Evolutionary conservation across 2,888 invertebrate genomes (phyloP), one percentile per base, ranked within the genome.

Genomic region (Chironomus riparius): DNA sequence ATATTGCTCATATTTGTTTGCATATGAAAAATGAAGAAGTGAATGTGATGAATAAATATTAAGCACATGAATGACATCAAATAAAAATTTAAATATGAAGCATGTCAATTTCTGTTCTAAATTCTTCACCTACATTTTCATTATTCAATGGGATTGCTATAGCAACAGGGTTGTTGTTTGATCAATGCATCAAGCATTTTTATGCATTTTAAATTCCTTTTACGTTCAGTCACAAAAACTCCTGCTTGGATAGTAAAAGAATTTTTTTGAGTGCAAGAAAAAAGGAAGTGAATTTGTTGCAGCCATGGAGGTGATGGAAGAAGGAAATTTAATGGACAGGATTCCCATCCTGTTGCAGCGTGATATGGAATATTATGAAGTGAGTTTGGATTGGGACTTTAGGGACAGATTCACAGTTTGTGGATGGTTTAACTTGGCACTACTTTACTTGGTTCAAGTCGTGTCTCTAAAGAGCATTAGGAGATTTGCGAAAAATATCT

Each of bases 281-380:
- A n/a, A 5, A 56, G 4, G 21, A 76, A 72, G 77, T 72, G 71
- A 68, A 47, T 13, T 21, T 6, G 2, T 65, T 21, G 13, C 21
- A 65, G 79, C 81, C 77, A 93, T 93, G 93, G 93, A 93, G 85
- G 91, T 94, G 65, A 93, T 94, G 86, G 93, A 94, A 88, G 93
- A 94, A 87, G 93, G 93, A 18, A 93, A 93, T 87, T 88, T 94
- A 83, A 92, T 93, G 89, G 93, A 94, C 83, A 88, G 93, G 79
- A 92, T 94, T 78, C 90, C 91, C 78, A 92, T 94, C 80, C 85
- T 94, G 71, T 86, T 94, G 77, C 92, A 93, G 84, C 86, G 93
- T 77, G 93, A 94, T 83, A 87, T 92, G 84, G 91, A 92, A 81
- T 93, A 93, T 84, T 94, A 94, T 85, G 91, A 91, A 88, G 92